Conservation (phyloP, 2,797 vertebrate genomes). For the Emydoidea blandingii region DNA sequence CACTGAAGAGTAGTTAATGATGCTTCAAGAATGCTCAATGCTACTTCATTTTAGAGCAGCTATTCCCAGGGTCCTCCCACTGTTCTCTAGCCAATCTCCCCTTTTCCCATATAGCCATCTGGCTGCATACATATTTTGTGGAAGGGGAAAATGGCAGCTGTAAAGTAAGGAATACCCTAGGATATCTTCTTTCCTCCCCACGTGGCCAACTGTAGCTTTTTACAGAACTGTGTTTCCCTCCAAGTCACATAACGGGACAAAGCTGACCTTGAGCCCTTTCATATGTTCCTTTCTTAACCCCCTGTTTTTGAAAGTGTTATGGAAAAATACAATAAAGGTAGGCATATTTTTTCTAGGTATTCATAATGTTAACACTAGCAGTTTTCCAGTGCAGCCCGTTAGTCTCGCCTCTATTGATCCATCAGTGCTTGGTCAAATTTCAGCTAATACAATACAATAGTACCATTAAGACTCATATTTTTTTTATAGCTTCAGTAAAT, state of each 20-base stretch:
- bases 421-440: slow-evolving; percentile 1
- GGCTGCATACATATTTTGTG: not conserved
- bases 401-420: not conserved
- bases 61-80: not conserved
- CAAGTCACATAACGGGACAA: not conserved
- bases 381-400: not conserved
- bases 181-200: not conserved
- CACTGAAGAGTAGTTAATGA: rapidly evolving
- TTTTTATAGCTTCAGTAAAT: not conserved
- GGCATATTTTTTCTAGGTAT: not conserved
- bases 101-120: not conserved
- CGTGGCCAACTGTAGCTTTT: not conserved
- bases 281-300: not conserved
- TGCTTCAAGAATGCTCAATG: not conserved
- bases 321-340: slow-evolving; percentile 21
- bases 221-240: not conserved
- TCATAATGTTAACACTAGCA: not conserved
- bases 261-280: not conserved
- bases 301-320: not conserved
- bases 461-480: slow-evolving; percentile 1
- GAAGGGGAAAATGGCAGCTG: not conserved
- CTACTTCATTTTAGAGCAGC: not conserved
- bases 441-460: not conserved
- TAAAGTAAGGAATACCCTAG: not conserved
- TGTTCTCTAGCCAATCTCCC: not conserved